These are phyloP conservation scores for Liolophura sinensis DNA, from an alignment of 1,140 invertebrate genomes.

Conservation along the genomic window DNA sequence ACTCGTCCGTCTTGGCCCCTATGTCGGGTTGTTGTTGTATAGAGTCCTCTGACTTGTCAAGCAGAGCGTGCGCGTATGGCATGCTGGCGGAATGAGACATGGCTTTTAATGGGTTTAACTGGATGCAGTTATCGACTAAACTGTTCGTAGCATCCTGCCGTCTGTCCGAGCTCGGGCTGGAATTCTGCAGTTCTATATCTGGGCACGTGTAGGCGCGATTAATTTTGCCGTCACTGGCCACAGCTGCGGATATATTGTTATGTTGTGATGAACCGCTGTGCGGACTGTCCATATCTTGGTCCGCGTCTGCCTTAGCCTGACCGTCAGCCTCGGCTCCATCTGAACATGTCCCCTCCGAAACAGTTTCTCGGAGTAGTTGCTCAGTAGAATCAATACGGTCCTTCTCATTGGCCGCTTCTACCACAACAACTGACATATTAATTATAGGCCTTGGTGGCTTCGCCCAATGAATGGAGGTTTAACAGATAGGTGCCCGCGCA, in stretches of 20 bases:
- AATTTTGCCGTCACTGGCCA: slow-evolving; percentile 34
- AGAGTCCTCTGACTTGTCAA: background rate
- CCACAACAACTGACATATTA: slow-evolving; percentile 40
- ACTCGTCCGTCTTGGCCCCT: slow-evolving; percentile 14
- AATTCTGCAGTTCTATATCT: slow-evolving; percentile 47
- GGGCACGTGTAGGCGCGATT: slow-evolving; percentile 47
- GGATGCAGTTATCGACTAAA: too few relatives aligned
- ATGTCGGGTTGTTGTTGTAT: background rate
- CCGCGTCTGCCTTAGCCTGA: slow-evolving; percentile 7
- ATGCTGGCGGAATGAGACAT: too few relatives aligned
- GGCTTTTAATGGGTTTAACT: too few relatives aligned
- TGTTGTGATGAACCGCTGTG: too few relatives aligned
- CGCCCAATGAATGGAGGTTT: slow-evolving; percentile 14
- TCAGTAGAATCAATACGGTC: slow-evolving; percentile 49
- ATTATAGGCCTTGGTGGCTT: slow-evolving; percentile 17
- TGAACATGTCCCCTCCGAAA: slow-evolving; percentile 6
- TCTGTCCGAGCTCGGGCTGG: too few relatives aligned
- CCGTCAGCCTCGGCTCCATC: slow-evolving; percentile 15
- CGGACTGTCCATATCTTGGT: slow-evolving; percentile 4
- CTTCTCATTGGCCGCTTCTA: slow-evolving; percentile 39
- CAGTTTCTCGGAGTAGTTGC: slow-evolving; percentile 26
- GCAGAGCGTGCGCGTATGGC: too few relatives aligned
- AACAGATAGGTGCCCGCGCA: too few relatives aligned
- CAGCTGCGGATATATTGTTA: slow-evolving; percentile 5
- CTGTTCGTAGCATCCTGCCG: too few relatives aligned